Base-by-base conservation (phyloP, 2,888 invertebrate genomes). In the Agriopis leucophaearia region DNA sequence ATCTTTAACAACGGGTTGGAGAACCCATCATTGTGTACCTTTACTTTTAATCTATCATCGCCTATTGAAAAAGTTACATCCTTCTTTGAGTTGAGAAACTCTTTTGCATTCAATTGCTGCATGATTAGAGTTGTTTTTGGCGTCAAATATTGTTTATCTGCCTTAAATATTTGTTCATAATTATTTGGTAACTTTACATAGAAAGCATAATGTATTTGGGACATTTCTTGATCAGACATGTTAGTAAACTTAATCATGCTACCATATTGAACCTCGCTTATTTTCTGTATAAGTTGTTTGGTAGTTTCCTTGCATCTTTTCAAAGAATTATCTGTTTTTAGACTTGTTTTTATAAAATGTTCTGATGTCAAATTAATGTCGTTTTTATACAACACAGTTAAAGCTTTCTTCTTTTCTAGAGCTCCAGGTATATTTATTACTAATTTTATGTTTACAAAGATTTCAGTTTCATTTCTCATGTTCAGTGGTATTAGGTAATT, bases 361-460 rank as follows among this genome's bases (percentile, higher is more conserved):
- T 91, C 89, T 0, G 88, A 81, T 55, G 79, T 79, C 35, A 93
- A 56, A 27, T 60, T 52, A 4, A 87, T 72, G 44, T 73, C 63
- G 70, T 88, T 88, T 42, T 72, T 78, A 61, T 88, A 89, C 4
- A 94, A 71, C 10, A 84, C 71, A 6, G 76, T 76, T 87, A 89
- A 91, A n/a, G 88, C 70, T 45, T 88, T 78, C 27, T 81, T 88
- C 13, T 74, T 72, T 70, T 88, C 80, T 35, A 83, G 79, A 12
- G 83, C 81, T 13, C 88, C 88, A 0, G 91, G 90, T 45, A 93
- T 81, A 44, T 80, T 82, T 9, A 83, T 76, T 9, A 89, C 76
- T 47, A 93, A 74, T 81, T 87, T 84, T 10, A 90, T 74, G 57
- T 84, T 71, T 1, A 88, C 70, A 65, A 77, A 78, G 16, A 92